Evolutionary conservation across 2,113 vertebrate species (phyloP), one percentile per base, ranked within the genome.

Genomic region (Orcinus orca): DNA sequence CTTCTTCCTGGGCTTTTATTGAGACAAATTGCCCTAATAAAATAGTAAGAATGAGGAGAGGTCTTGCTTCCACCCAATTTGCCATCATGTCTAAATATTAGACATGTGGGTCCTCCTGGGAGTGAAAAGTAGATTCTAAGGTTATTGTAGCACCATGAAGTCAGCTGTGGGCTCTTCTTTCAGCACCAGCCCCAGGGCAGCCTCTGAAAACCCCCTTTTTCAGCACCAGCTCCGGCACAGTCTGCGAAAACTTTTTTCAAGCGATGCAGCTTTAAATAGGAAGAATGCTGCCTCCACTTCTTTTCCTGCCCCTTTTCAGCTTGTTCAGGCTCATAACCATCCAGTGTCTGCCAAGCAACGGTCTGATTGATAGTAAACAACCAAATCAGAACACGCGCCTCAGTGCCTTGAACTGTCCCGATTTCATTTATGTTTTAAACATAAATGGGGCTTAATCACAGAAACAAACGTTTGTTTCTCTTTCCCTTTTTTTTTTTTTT

Each of bases 221-320:
- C 98, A 98, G 98, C 98, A 98, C 98, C 98, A 96, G 97, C 98
- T 98, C 98, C 98, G 79, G 98, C 93, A 96, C 98, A 96, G 97
- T 98, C 98, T 98, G 98, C 97, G 97, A 98, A 97, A 98, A 67
- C 97, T 98, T 98, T 98, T 98, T 98, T 96, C 98, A 97, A 98
- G 98, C 98, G 98, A 98, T 98, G 98, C 98, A 98, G 98, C 98
- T 99, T 99, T 99, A 99, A 99, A 99, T 99, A 99, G 98, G 98
- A 99, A 98, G 99, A 99, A 99, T 98, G 98, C 98, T 98, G 99
- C 98, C 98, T 99, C 98, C 98, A 98, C 98, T 98, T 98, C 98
- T 99, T 98, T 99, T 98, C 99, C 99, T 98, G 99, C 99, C 99
- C 99, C 98, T 98, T 99, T 99, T 98, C 98, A 98, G 98, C 98